Evolutionary conservation across 2,888 invertebrate species (phyloP), one percentile per base, ranked within the genome.

Genomic region (Leucoptera coffeella): DNA sequence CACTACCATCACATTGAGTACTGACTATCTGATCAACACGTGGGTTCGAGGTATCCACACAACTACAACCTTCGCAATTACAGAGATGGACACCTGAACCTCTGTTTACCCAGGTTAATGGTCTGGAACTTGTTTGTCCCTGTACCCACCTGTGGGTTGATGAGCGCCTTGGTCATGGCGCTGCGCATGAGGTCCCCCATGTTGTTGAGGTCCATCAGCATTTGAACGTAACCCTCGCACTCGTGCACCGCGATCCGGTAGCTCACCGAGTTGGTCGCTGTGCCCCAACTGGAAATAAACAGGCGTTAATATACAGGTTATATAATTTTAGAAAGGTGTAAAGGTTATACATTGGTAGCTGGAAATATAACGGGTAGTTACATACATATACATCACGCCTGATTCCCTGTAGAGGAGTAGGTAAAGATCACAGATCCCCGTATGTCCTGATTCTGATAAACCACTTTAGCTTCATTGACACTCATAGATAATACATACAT

Each of bases 101-200:
- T n/a, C n/a, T n/a, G n/a, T n/a, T n/a, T n/a, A n/a, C n/a, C n/a
- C n/a, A n/a, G n/a, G n/a, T n/a, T n/a, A n/a, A n/a, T n/a, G n/a
- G n/a, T n/a, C n/a, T n/a, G n/a, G n/a, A n/a, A n/a, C n/a, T n/a
- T n/a, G n/a, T n/a, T n/a, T n/a, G 15, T 26, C 15, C 9, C 12
- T 14, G 2, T 4, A 25, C 24, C 41, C 43, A 85, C 82, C 69
- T 87, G 84, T 27, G 88, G 84, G 73, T 91, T 89, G 28, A 89
- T 92, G 15, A 96, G 75, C 15, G 90, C 89, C 38, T 84, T 77
- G 22, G 93, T 92, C 84, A 96, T 92, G 30, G 94, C 90, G 40
- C 80, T 76, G 37, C 94, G 76, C 95, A 96, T 95, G 35, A 94
- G 81, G 38, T 93, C 93, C 19, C 96, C 96, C 90, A 95, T 91